These are phyloP conservation scores for Donacobius atricapilla DNA, from an alignment of 2,113 vertebrate genomes.

Conservation along the genomic window DNA sequence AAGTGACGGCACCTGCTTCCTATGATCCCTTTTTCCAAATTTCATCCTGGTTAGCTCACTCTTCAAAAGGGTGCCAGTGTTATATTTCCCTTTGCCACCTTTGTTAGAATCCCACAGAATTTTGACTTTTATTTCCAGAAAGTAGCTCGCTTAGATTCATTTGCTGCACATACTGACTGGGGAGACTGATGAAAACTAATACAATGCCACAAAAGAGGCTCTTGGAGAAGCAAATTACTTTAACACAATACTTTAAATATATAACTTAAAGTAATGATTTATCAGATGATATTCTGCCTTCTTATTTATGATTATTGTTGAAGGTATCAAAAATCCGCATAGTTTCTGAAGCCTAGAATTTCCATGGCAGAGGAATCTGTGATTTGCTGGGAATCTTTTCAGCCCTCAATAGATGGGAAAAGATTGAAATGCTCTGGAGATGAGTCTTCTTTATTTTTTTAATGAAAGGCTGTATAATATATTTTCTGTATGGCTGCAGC, in stretches of 20 bases:
- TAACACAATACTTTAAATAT: constrained; percentile 62
- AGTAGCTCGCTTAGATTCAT: constrained; percentile 73
- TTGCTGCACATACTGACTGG: constrained; percentile 75
- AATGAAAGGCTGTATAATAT: constrained; percentile 92
- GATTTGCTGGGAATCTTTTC: constrained; percentile 83
- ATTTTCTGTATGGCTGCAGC: constrained; percentile 85
- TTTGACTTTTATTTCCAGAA: constrained; percentile 82
- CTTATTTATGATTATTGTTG: constrained; percentile 85
- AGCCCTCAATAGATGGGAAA: constrained; percentile 81
- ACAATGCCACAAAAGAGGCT: constrained; percentile 73
- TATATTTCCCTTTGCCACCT: constrained; percentile 4
- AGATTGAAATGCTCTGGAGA: constrained; percentile 87
- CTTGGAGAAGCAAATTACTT: constrained; percentile 71
- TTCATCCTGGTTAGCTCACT: background rate
- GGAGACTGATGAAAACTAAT: constrained; percentile 69
- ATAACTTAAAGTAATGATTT: constrained; percentile 77
- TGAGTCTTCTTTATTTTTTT: constrained; percentile 87
- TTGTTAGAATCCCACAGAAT: constrained; percentile 67
- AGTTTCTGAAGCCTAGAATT: constrained; percentile 77
- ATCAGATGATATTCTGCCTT: constrained; percentile 76
- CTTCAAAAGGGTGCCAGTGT: background rate
- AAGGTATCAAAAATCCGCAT: constrained; percentile 67
- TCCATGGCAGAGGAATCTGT: constrained; percentile 83
- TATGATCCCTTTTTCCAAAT: background rate
- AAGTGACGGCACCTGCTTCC: fast-evolving